phyloP scores from a whole-genome alignment of 2,797 vertebrate species.

The Melopsittacus undulatus region DNA sequence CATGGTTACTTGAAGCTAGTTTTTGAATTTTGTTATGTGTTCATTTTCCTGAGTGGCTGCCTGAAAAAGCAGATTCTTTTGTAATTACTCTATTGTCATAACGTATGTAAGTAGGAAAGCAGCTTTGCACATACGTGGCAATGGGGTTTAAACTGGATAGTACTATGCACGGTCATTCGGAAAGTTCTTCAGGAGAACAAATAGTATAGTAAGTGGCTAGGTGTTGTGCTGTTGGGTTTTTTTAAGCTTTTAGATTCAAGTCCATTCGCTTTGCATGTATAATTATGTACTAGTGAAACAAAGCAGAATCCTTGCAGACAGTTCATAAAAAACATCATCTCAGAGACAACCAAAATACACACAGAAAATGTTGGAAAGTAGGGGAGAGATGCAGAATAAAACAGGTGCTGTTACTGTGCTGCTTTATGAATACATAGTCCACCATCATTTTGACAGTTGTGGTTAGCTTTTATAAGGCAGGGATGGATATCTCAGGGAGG shows the following conservation, averaged over 20 bases:
- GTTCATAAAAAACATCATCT: background rate
- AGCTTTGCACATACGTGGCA: background rate
- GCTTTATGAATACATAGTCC: rapidly evolving
- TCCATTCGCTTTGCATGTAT: rapidly evolving
- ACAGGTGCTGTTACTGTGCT: rapidly evolving
- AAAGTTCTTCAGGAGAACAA: background rate
- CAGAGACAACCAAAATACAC: background rate
- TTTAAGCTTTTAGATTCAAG: background rate
- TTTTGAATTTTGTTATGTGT: background rate
- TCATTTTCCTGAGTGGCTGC: background rate
- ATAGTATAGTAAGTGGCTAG: background rate
- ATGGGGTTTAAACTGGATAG: background rate
- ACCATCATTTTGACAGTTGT: background rate
- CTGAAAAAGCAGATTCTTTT: background rate
- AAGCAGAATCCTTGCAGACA: background rate
- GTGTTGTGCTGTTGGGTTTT: background rate
- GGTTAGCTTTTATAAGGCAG: background rate
- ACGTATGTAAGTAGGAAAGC: rapidly evolving
- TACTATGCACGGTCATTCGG: background rate
- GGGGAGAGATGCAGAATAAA: background rate
- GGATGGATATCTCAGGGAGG: background rate
- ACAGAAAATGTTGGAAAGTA: background rate
- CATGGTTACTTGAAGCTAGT: background rate
- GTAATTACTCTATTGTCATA: background rate
- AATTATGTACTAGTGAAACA: background rate